These are phyloP conservation scores for Amphipoea oculea DNA, from an alignment of 2,888 invertebrate species.

Conservation along the genomic window DNA sequence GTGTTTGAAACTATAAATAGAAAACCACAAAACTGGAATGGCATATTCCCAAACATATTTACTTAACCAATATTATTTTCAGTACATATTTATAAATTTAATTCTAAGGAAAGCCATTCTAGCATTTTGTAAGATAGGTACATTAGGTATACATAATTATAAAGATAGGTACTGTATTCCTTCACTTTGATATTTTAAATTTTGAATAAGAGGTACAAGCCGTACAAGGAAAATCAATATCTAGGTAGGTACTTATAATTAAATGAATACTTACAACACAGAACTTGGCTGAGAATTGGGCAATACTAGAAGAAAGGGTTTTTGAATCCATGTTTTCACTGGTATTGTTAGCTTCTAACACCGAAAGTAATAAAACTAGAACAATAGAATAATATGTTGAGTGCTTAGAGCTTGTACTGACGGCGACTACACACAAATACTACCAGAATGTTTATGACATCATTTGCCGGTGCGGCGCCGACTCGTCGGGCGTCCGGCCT, in stretches of 20 bases:
- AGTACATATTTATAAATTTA: background rate
- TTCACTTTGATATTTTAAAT: background rate
- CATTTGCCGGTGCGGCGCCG: constrained; percentile 44
- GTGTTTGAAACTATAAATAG: background rate
- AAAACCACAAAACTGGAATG: background rate
- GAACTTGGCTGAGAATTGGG: constrained; percentile 86
- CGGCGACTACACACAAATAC: constrained; percentile 33
- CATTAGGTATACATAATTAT: background rate
- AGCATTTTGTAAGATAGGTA: background rate
- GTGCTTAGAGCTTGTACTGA: constrained; percentile 4
- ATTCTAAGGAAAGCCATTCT: background rate
- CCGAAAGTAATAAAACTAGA: constrained; percentile 74
- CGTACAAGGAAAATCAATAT: constrained; percentile 28
- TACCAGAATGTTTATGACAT: constrained; percentile 50
- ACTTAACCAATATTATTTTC: background rate
- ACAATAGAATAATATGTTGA: constrained; percentile 59
- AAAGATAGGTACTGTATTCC: background rate
- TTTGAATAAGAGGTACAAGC: background rate
- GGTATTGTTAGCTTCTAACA: constrained; percentile 66
- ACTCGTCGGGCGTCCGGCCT: background rate
- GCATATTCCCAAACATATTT: constrained; percentile 6
- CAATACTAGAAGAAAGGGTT: constrained; percentile 80
- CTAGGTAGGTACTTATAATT: background rate
- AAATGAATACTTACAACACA: constrained; percentile 85
- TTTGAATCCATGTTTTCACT: constrained; percentile 80